Conservation (phyloP, 2,888 invertebrate genomes). For the Temnothorax ravouxi region DNA sequence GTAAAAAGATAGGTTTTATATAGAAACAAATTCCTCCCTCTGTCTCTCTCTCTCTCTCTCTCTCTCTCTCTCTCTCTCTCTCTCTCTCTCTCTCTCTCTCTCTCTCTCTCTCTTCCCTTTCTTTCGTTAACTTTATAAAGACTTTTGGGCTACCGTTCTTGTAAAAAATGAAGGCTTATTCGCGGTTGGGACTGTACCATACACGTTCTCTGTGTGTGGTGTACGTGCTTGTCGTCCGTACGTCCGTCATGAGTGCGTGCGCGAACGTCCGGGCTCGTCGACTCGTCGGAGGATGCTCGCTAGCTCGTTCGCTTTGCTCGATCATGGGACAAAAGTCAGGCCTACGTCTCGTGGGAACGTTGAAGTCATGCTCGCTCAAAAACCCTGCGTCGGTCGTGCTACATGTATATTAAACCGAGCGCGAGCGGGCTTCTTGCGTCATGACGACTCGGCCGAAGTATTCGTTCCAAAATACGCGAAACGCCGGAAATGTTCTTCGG, state of each 20-base stretch:
- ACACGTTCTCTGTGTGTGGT: conserved; percentile 57
- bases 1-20: not conserved
- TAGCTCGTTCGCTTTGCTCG: conserved; percentile 69
- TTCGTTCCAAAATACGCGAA: conserved; percentile 3
- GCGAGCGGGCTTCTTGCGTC: conserved; percentile 27
- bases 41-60: no score
- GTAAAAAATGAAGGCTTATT: conserved; percentile 32
- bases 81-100: not conserved
- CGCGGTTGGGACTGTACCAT: conserved; percentile 71
- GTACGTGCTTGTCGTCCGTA: conserved; percentile 66
- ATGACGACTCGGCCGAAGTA: not conserved
- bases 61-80: no score
- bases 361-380: conserved; percentile 78
- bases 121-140: not conserved
- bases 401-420: conserved; percentile 62
- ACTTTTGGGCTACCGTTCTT: not conserved
- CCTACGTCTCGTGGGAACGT: conserved; percentile 80
- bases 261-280: conserved; percentile 72
- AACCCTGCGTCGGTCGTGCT: conserved; percentile 62
- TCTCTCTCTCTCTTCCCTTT: not conserved
- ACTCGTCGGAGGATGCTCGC: conserved; percentile 70
- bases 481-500: not conserved
- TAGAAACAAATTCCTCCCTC: not conserved
- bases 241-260: conserved; percentile 72
- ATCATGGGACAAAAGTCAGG: conserved; percentile 79